Evolutionary conservation across 2,888 invertebrate species (phyloP), one percentile per base, ranked within the genome.

Genomic region (Sericinus montela): DNA sequence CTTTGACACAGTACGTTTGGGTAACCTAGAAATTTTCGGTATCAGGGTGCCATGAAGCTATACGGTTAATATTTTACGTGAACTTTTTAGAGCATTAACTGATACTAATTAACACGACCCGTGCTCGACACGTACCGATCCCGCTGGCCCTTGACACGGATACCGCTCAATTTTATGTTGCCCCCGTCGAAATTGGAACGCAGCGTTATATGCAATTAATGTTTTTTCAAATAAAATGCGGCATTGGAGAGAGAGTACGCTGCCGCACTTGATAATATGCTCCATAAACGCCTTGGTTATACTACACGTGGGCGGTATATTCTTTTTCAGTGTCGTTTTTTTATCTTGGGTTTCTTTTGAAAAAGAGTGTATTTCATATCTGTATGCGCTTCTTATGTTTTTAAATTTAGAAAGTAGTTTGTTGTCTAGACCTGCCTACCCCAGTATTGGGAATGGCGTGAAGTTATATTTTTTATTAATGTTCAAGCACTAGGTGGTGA

Each of bases 71-170:
- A 46, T 39, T 46, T 15, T 25, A 45, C 15, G 7, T 47, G 35
- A 47, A 39, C 29, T 34, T 47, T 47, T 47, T 47, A 28, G 46
- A 47, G 46, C 46, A 40, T 47, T 46, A 47, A 47, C 40, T 40
- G 35, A 46, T 40, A 40, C 35, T 47, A 47, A 47, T 47, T 47
- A 47, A 41, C 40, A 13, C 46, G 40, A 35, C 35, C 46, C 28
- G 16, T 15, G 41, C 41, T 35, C 43, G 40, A 41, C 46, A 41
- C 46, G 46, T 28, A 25, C 7, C 40, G 40, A 47, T 47, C 28
- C 40, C 13, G 40, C 29, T 40, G 32, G 15, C 46, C 40, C 46
- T 47, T 47, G 46, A 47, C 46, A 47, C 29, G 46, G 32, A 47
- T 47, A 28, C 10, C 43, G 40, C 46, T 41, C 16, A 35, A 47